Evolutionary conservation across 2,113 vertebrate species (phyloP).

Genomic region (Nyctibius bracteatus): DNA sequence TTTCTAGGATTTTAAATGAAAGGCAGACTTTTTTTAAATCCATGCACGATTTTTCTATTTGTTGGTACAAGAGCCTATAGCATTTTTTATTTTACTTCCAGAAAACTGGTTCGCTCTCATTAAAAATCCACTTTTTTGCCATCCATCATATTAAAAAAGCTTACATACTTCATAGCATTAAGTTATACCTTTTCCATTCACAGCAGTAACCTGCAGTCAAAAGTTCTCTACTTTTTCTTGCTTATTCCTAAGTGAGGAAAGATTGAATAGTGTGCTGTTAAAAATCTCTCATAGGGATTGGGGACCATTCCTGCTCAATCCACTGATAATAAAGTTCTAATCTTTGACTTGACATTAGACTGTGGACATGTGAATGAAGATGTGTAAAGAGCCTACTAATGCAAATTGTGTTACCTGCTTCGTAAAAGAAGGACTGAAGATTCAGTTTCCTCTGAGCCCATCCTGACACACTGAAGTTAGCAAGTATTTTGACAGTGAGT

Average conservation of each 20-base stretch:
- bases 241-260: not conserved
- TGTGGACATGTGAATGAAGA: not conserved
- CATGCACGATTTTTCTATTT: not conserved
- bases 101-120: not conserved
- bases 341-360: not conserved
- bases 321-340: not conserved
- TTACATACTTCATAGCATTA: not conserved
- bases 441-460: not conserved
- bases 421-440: not conserved
- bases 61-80: not conserved
- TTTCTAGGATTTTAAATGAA: constrained; percentile 15
- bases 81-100: not conserved
- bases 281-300: not conserved
- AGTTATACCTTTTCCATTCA: not conserved
- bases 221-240: not conserved
- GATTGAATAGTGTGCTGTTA: not conserved
- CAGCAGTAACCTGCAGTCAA: not conserved
- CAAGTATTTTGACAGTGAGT: not conserved
- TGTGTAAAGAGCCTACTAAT: not conserved
- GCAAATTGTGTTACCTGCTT: not conserved
- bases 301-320: not conserved
- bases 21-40: not conserved
- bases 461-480: not conserved
- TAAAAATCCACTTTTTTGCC: not conserved
- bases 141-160: not conserved